Evolutionary conservation across 2,797 vertebrate species (phyloP), one percentile per base, ranked within the genome.

Genomic region (Platyrinchus mystaceus): DNA sequence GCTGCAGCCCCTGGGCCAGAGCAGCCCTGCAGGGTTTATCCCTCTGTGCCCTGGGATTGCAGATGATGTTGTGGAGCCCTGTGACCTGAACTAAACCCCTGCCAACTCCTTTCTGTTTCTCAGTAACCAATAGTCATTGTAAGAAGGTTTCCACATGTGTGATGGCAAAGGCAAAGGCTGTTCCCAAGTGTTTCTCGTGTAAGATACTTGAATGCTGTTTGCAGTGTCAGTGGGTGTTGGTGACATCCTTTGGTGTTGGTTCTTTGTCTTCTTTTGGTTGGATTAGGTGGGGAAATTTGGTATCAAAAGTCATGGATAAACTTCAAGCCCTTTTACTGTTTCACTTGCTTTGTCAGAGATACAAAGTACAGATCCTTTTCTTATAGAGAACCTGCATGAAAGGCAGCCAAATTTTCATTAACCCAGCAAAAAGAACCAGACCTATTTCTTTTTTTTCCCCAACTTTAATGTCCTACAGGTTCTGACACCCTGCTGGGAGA

Each of bases 151-250:
- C 99, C 97, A 98, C 98, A 47, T 99, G 98, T 98, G 98, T 99
- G 98, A 98, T 99, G 98, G 95, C 98, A 97, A 98, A 98, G 97
- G 97, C 98, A 97, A 98, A 98, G 97, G 97, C 98, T 78, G 94
- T 98, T 92, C 98, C 98, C 98, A 98, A 98, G 98, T 98, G 98
- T 98, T 99, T 98, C 98, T 99, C 98, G 95, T 99, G 98, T 99
- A 99, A 98, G 98, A 98, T 84, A 95, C 96, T 97, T 96, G 97
- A 97, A 95, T 96, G 93, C 96, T 96, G 94, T 81, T 79, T 91
- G 94, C 84, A 83, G 94, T 81, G 80, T 84, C 79, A n/a, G 55
- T 41, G 94, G 95, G 82, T 95, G 90, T 14, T 9, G 68, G 82
- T 96, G 60, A 93, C 76, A 86, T 93, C 90, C 76, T 92, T 95